Conservation (phyloP, 1,140 invertebrate genomes). For the Acromyrmex echinatior region DNA sequence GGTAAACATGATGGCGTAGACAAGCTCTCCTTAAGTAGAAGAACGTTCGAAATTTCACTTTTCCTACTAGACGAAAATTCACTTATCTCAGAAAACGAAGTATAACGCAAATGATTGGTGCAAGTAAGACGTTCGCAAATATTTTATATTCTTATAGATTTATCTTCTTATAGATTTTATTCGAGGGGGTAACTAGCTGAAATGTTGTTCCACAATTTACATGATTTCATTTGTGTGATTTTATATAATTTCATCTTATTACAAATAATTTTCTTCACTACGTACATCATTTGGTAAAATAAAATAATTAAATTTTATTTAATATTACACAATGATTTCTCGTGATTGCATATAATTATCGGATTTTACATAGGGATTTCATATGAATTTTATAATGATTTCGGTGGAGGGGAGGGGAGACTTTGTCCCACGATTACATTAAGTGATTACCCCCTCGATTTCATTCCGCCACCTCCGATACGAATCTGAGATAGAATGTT, state of each 20-base stretch:
- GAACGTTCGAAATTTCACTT: slow-evolving; percentile 45
- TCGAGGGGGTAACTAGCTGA: not conserved
- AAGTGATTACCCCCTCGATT: not conserved
- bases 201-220: too few species aligned
- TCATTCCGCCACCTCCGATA: not conserved
- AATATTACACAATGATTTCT: too few species aligned
- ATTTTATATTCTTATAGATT: not conserved
- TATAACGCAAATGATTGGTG: slow-evolving; percentile 11
- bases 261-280: too few species aligned
- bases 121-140: not conserved
- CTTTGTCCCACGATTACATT: too few species aligned
- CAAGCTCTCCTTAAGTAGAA: slow-evolving; percentile 33
- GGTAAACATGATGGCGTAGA: slow-evolving; percentile 39
- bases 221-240: too few species aligned
- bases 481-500: slow-evolving; percentile 3
- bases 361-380: too few species aligned
- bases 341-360: too few species aligned
- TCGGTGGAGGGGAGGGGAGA: too few species aligned
- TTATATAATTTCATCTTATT: too few species aligned
- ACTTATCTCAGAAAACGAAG: slow-evolving; percentile 19
- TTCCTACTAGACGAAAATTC: slow-evolving; percentile 16
- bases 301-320: too few species aligned
- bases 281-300: too few species aligned
- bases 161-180: not conserved
- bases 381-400: too few species aligned